Base-by-base conservation (phyloP, 2,113 vertebrate species). In the Echinops telfairi region DNA sequence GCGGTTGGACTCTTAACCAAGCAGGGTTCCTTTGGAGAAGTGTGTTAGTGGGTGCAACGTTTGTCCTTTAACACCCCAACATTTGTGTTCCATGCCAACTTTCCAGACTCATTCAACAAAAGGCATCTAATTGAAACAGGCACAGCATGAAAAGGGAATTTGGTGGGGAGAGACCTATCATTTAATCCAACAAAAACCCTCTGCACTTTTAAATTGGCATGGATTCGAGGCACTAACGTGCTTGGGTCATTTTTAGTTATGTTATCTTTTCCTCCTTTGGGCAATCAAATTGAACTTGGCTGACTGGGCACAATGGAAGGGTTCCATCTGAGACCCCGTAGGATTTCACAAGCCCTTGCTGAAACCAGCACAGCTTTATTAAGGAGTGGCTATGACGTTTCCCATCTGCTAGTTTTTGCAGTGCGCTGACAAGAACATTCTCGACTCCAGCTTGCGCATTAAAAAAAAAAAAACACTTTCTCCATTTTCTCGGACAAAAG, bases 281-380 rank as follows among this genome's bases (percentile, higher is more conserved):
- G 77, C 89, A 95, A 90, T 36, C 22, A 68, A 83, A 29, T 60
- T 96, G 86, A 71, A 92, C 90, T 91, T 82, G 38, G 73, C 68
- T 73, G 53, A 53, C 71, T 79, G 60, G 6, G 68, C 80, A 40
- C 64, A 40, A 53, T 81, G 58, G 19, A 83, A 23, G 31, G 60
- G 64, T 33, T 29, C 53, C 57, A 43, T 75, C 38, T 53, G 36
- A 90, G 83, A 93, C 77, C 64, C 43, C 66, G 88, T 57, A 85
- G 94, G 88, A 95, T 95, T 95, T 95, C 89, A 95, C 79, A 95
- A 90, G 85, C 36, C 93, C 82, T 83, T 88, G 85, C 84, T 0
- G 12, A 95, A 94, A 94, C 84, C 89, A 92, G 87, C 88, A 95
- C 83, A 83, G 93, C 40, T 95, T 96, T 95, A 90, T 88, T 92